Conservation (phyloP, 2,113 vertebrate species). For the Butorides virescens region DNA sequence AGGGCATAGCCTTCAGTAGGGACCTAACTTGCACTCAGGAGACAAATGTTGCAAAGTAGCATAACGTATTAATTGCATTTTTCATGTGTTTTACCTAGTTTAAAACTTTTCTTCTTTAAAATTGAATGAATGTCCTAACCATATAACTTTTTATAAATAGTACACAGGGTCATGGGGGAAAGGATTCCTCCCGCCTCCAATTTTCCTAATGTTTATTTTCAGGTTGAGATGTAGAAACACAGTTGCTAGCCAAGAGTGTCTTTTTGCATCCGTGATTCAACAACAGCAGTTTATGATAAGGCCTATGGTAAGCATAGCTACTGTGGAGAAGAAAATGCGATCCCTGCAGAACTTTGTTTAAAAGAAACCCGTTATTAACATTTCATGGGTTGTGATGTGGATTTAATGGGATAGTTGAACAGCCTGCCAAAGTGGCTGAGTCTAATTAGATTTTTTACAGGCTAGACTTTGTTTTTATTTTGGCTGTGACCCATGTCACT, state of each 20-base stretch:
- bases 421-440: neutral
- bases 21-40: neutral
- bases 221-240: neutral
- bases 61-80: neutral
- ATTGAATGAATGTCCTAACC: neutral
- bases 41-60: neutral
- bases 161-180: neutral
- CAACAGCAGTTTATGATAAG: neutral
- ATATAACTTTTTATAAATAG: neutral
- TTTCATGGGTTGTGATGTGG: neutral
- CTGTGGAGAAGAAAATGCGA: neutral
- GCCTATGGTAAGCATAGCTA: neutral
- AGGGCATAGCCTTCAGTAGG: fast-evolving
- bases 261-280: neutral
- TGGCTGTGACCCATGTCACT: neutral
- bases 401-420: neutral
- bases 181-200: neutral
- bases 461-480: neutral
- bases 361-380: neutral
- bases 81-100: neutral
- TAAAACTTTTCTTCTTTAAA: neutral
- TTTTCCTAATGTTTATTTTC: neutral
- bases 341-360: neutral
- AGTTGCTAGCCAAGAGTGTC: neutral
- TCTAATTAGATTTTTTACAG: neutral